Evolutionary conservation across 2,797 vertebrate genomes (phyloP), one percentile per base, ranked within the genome.

Genomic region (Brotula barbata): DNA sequence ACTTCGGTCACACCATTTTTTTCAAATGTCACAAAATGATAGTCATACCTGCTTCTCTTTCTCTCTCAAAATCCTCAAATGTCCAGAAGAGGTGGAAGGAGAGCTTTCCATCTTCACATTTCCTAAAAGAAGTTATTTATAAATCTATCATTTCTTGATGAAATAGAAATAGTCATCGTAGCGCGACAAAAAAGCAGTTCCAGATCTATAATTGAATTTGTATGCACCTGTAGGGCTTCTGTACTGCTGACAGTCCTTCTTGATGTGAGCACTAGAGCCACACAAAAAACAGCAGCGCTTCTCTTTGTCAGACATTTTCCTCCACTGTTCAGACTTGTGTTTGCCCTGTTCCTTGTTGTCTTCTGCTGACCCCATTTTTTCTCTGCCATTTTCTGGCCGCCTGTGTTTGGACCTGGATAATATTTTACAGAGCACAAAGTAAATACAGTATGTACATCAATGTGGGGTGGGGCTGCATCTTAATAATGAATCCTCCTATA

Each of bases 261-360:
- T 98, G 72, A 98, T 93, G 82, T 98, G 96, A 59, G 92, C 69
- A 77, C 85, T 93, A 67, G 92, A 93, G 65, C 95, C 94, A 88
- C 96, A 98, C 64, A 94, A 89, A 78, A 90, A 98, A 81, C 96
- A 98, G 85, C 94, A 96, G 55, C 96, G 92, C 13, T 92, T 93
- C 60, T 96, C 94, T 57, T 67, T 40, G 40, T 89, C 88, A 55
- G 94, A 92, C 21, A 71, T 89, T 46, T 83, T 89, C 74, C 91
- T 94, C 94, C 93, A 93, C 75, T 92, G 91, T 13, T 96, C 93
- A n/a, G 76, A 78, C 20, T 83, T 91, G 73, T 90, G 90, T 22
- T 77, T 75, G 70, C 75, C 59, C 52, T 87, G 92, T 42, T 95
- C 91, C 71, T 78, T 91, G 31, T 66, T 71, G 2, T 84, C 78